phyloP scores from a whole-genome alignment of 2,797 vertebrate species.

The Pristis pectinata region DNA sequence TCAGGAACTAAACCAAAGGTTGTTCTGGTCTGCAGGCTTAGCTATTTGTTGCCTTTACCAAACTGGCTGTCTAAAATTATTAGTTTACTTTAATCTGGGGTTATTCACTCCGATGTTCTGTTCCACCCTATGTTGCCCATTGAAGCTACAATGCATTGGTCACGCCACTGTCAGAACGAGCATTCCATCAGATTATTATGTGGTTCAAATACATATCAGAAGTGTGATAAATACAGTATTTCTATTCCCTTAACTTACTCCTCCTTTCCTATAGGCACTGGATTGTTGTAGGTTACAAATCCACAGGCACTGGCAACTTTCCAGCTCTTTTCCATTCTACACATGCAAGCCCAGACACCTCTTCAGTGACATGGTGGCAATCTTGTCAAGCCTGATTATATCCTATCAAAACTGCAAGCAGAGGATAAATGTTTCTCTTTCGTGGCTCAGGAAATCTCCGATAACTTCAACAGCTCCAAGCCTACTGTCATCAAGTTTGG shows the following conservation, averaged over 20 bases:
- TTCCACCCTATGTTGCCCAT: no score
- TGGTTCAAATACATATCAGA: background rate
- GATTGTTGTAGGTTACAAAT: background rate
- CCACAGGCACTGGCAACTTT: background rate
- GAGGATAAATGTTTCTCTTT: background rate
- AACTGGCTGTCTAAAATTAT: background rate
- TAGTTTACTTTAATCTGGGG: background rate
- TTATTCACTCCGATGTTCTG: background rate
- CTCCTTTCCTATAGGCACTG: background rate
- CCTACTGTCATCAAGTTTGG: background rate
- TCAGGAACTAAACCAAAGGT: background rate
- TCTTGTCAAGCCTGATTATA: background rate
- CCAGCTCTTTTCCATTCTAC: background rate
- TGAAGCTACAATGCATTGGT: no score
- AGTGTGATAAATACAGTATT: background rate
- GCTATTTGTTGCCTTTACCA: background rate
- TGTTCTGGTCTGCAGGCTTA: background rate
- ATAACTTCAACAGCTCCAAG: background rate
- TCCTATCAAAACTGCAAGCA: background rate
- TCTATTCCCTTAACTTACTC: background rate
- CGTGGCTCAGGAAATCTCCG: background rate
- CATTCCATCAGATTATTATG: background rate
- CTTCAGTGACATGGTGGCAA: background rate
- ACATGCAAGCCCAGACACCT: background rate
- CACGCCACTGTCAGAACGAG: no score